A percentile compares a stretch with the other conserved stretches of the same genome.
Conservation (phyloP, 2,888 invertebrate genomes). For the Drosophila tripunctata region DNA sequence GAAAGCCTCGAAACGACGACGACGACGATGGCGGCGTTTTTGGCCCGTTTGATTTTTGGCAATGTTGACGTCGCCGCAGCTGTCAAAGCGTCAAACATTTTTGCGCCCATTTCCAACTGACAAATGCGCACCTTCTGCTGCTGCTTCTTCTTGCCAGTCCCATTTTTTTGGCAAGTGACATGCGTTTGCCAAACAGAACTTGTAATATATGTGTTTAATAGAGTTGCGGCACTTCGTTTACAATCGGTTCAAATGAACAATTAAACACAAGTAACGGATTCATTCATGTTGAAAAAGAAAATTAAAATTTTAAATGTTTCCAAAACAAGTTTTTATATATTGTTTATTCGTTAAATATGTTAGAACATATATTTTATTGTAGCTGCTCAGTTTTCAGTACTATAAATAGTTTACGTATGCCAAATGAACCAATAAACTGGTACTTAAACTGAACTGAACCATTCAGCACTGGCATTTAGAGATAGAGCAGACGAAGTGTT, state of each 20-base stretch:
- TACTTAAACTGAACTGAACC: not conserved
- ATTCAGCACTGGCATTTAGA: not conserved
- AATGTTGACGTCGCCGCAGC: slow-evolving; percentile 40
- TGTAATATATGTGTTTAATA: slow-evolving; percentile 21
- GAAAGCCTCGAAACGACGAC: slow-evolving; percentile 40
- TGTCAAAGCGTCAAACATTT: slow-evolving; percentile 74
- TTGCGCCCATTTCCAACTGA: slow-evolving; percentile 53
- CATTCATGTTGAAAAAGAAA: not conserved
- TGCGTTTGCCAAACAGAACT: slow-evolving; percentile 31
- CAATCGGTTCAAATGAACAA: not conserved
- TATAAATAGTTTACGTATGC: too few species aligned
- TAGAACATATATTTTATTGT: too few species aligned
- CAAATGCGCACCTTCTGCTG: slow-evolving; percentile 55
- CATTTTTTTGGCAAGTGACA: slow-evolving; percentile 36
- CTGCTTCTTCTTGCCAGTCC: not conserved
- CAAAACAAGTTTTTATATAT: too few species aligned
- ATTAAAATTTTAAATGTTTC: not conserved
- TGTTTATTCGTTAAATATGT: too few species aligned
- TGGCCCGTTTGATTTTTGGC: slow-evolving; percentile 62
- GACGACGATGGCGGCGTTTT: slow-evolving; percentile 22
- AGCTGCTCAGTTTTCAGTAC: too few species aligned
- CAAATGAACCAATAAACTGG: too few species aligned
- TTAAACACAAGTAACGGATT: too few species aligned
- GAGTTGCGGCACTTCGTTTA: not conserved
- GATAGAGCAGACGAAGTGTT: not conserved